A percentile compares a stretch with the other conserved stretches of the same genome.
Conservation (phyloP, 1,140 invertebrate genomes). For the Parasteatoda tepidariorum region DNA sequence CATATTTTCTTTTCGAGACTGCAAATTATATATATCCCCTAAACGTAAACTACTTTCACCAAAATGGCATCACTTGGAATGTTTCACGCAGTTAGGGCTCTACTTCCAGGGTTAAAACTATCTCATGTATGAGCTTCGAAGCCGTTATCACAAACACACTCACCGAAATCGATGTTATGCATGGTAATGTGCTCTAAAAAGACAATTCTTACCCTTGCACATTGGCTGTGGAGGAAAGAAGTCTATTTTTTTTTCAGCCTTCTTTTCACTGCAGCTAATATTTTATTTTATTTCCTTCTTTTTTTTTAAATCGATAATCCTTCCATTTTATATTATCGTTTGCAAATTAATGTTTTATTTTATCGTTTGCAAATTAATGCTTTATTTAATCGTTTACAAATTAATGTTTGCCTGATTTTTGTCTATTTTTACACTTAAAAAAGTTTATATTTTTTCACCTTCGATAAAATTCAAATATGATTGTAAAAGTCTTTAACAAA, state of each 20-base stretch:
- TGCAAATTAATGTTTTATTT: too few species aligned
- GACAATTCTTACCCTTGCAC: slow-evolving; percentile 24
- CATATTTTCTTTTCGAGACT: too few species aligned
- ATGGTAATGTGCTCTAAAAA: slow-evolving; percentile 42
- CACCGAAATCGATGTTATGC: slow-evolving; percentile 42
- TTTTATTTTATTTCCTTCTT: neutral
- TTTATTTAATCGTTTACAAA: too few species aligned
- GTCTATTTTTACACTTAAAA: too few species aligned
- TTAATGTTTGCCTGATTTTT: too few species aligned
- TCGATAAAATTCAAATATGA: too few species aligned
- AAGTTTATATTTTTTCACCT: too few species aligned
- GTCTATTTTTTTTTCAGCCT: neutral
- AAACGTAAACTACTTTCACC: neutral
- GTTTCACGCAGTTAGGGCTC: slow-evolving; percentile 23
- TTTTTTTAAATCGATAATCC: too few species aligned
- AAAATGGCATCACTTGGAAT: slow-evolving; percentile 26
- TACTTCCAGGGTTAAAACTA: neutral
- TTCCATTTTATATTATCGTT: too few species aligned
- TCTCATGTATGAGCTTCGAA: neutral
- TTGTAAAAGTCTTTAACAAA: too few species aligned
- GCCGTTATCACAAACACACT: slow-evolving; percentile 36
- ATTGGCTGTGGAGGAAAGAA: neutral
- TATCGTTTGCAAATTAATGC: too few species aligned
- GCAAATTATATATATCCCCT: slow-evolving; percentile 9
- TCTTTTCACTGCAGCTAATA: fast-evolving